These are phyloP conservation scores for Hylaeus anthracinus DNA, from an alignment of 1,140 invertebrate species.

Conservation along the genomic window DNA sequence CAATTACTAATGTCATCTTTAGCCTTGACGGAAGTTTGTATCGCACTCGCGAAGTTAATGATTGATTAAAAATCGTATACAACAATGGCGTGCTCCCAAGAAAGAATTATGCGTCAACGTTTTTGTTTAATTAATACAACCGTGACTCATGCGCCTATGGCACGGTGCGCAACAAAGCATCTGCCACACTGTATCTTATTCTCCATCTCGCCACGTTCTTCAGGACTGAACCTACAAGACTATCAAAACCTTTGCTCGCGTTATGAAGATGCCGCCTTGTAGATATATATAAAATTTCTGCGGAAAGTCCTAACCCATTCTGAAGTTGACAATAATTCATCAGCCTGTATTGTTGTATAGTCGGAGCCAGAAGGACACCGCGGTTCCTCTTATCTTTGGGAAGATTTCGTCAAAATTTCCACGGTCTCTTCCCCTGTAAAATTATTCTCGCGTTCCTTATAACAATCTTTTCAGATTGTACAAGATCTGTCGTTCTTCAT, in stretches of 20 bases:
- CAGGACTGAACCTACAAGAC: constrained; percentile 60
- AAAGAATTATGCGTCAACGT: constrained; percentile 3
- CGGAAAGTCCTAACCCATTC: constrained; percentile 47
- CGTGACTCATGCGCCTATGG: constrained; percentile 59
- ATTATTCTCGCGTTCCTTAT: too few relatives aligned
- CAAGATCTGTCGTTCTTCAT: too few relatives aligned
- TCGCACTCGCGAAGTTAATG: too few relatives aligned
- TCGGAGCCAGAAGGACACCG: constrained; percentile 5
- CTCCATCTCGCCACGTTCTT: constrained; percentile 59
- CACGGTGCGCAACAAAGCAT: constrained; percentile 54
- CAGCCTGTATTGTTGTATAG: constrained; percentile 46
- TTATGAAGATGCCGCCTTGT: constrained; percentile 63
- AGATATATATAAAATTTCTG: constrained; percentile 58
- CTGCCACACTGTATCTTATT: constrained; percentile 58
- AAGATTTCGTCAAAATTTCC: constrained; percentile 40
- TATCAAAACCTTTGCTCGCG: constrained; percentile 62
- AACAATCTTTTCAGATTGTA: too few relatives aligned
- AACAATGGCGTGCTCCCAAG: not conserved
- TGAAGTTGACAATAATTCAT: constrained; percentile 51
- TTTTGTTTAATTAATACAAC: constrained; percentile 62
- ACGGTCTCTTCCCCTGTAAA: not conserved
- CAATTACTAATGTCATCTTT: too few relatives aligned
- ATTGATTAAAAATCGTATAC: not conserved
- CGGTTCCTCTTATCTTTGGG: constrained; percentile 25
- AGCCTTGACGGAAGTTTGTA: too few relatives aligned